Base-by-base conservation (phyloP, 2,113 vertebrate species). In the Astatotilapia flaviijosephi region DNA sequence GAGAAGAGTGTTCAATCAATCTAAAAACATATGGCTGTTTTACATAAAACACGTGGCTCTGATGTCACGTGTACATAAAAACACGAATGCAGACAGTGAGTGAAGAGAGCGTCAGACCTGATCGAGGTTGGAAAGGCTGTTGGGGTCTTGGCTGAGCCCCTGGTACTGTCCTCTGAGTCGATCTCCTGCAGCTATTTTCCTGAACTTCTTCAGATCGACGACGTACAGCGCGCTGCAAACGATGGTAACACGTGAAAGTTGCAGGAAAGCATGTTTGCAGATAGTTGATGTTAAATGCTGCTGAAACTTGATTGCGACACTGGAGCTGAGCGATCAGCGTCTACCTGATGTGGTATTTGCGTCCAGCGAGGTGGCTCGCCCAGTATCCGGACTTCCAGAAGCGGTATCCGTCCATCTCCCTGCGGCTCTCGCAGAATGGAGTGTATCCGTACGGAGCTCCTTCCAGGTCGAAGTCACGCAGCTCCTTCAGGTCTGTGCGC, bases 341-440 rank as follows among this genome's bases (percentile, higher is more conserved):
- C 23, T 82, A 99, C 99, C 99, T 99, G 96, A 99, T 99, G 79
- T 99, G 99, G 91, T 99, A 99, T 93, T 98, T 99, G 53, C 99
- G 97, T 42, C 98, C 98, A 6, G 98, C 97, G 84, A 99, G 96
- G 88, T 99, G 99, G 88, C 98, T 99, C 58, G 99, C 98, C 99
- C 98, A 99, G 94, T 99, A 99, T 2, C 99, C 99, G 0, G 98
- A 98, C 86, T 98, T 99, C 99, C 99, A 99, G 96, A 99, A 99
- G 82, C 99, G 96, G 89, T 99, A 99, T 33, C 99, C 98, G 86
- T 99, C 98, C 99, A 99, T 99, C 92, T 99, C 99, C 87, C 94
- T 96, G 4, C 99, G 95, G 90, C 99, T 99, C 56, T 99, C 99
- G 68, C 99, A 99, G 96, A 99, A 99, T 0, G 99, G 99, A 1